Evolutionary conservation across 1,140 invertebrate genomes (phyloP).

Genomic region (Cotesia vestalis): DNA sequence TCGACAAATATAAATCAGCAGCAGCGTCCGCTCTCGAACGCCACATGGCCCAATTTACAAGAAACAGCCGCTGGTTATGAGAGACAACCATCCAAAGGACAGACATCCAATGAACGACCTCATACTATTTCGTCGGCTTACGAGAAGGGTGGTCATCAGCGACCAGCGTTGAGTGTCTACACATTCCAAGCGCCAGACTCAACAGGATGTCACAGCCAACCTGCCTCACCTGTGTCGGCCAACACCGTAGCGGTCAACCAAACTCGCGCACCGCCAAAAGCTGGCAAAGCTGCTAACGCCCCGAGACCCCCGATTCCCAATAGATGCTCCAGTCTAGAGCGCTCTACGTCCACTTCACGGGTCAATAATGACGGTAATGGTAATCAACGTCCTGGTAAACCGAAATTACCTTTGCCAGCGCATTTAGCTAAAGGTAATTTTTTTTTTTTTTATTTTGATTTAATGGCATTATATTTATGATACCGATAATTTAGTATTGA

Average conservation of each 20-base stretch:
- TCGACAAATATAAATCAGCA: slow-evolving; percentile 11
- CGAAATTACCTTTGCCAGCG: slow-evolving; percentile 75
- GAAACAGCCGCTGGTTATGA: slow-evolving; percentile 79
- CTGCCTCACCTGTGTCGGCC: slow-evolving; percentile 69
- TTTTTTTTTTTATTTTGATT: not conserved
- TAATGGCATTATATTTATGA: not conserved
- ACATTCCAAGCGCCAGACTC: slow-evolving; percentile 83
- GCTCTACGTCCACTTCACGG: slow-evolving; percentile 65
- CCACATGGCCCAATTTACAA: slow-evolving; percentile 87
- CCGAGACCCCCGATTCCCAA: slow-evolving; percentile 62
- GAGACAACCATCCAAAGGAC: slow-evolving; percentile 52
- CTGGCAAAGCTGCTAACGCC: slow-evolving; percentile 41
- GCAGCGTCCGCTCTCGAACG: slow-evolving; percentile 67
- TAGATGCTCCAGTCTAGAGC: slow-evolving; percentile 82
- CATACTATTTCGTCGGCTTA: slow-evolving; percentile 93
- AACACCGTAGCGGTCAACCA: slow-evolving; percentile 51
- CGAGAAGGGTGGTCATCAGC: slow-evolving; percentile 76
- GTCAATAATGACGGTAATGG: slow-evolving; percentile 64
- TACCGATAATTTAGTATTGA: too few species aligned
- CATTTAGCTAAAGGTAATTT: slow-evolving; percentile 76
- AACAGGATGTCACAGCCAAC: slow-evolving; percentile 67
- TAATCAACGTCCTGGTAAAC: slow-evolving; percentile 66
- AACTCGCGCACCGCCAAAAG: not conserved
- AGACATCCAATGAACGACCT: slow-evolving; percentile 75
- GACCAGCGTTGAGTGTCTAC: slow-evolving; percentile 87